Evolutionary conservation across 2,113 vertebrate species (phyloP), one percentile per base, ranked within the genome.

Genomic region (Campylomormyrus numenius): DNA sequence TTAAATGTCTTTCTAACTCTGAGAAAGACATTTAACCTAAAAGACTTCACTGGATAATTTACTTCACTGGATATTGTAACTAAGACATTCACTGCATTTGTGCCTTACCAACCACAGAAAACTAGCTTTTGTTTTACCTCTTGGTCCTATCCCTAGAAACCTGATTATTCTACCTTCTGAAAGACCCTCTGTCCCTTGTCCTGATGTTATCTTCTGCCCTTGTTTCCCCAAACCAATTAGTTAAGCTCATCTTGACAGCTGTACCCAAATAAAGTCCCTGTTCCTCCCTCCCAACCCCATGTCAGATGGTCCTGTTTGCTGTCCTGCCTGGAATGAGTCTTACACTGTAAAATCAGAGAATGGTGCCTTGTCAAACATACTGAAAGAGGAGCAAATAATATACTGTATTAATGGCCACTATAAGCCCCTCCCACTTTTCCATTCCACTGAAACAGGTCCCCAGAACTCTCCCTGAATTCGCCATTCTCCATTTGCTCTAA

Each of bases 1-100:
- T 42, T 83, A 83, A 83, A 83, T 83, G 77, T 24, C 27, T 80
- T 35, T 39, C 77, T 83, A 83, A 39, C 39, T 83, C 91, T 83
- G 31, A 42, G 31, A 19, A 83, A 83, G 31, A 83, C 31, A 45
- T 45, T 42, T 19, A 45, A 8, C 31, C 42, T 17, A 19, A 83
- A 45, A 45, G 15, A 83, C 39, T 45, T 83, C 35, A 83, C 5
- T 42, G 27, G 17, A 80, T 17, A 80, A 39, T 13, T 15, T 17
- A 39, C 74, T 80, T 39, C 77, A 83, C 13, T 45, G 42, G 5
- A 21, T 83, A 42, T 66, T 2, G 24, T 10, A 27, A 11, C 62
- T 66, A 66, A 31, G 62, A 70, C 62, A 70, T 70, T 70, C 62
- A 70, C 62, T 70, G 11, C n/a, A 70, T 31, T 70, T 31, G 27